phyloP scores from a whole-genome alignment of 1,140 invertebrate genomes.

The Babylonia areolata region DNA sequence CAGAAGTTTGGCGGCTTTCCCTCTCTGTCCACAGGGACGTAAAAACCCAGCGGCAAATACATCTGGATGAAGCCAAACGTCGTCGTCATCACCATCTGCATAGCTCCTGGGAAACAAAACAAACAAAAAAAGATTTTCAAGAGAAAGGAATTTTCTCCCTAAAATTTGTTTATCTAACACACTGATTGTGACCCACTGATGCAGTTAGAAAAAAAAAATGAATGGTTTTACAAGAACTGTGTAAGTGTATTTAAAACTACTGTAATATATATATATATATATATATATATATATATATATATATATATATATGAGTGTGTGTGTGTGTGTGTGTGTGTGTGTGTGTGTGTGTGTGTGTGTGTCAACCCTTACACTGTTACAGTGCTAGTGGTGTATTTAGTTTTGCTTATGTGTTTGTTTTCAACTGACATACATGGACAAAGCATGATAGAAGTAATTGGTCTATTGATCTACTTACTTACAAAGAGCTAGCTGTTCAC shows the following conservation, averaged over 20 bases:
- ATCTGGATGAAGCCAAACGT: slow-evolving; percentile 85
- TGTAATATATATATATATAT: too few species aligned
- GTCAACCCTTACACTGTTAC: too few species aligned
- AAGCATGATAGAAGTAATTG: too few species aligned
- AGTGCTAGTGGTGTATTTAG: too few species aligned
- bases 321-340: slow-evolving; percentile 11
- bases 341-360: not conserved
- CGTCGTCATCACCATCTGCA: slow-evolving; percentile 88
- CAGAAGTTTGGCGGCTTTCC: slow-evolving; percentile 85
- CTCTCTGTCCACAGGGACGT: slow-evolving; percentile 78
- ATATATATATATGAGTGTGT: not conserved
- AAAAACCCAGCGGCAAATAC: slow-evolving; percentile 83
- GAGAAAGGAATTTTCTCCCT: not conserved
- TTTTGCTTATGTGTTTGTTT: too few species aligned
- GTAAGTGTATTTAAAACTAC: too few species aligned
- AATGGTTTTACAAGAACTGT: too few species aligned
- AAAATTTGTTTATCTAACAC: not conserved
- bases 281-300: too few species aligned
- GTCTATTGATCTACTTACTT: too few species aligned
- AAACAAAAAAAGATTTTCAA: not conserved
- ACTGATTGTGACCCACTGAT: not conserved
- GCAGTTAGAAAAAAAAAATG: too few species aligned
- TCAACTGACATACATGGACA: too few species aligned
- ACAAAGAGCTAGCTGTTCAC: too few species aligned
- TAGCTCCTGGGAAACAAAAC: slow-evolving; percentile 72